Conservation (phyloP, 2,113 vertebrate species). For the Pelusios castaneus region DNA sequence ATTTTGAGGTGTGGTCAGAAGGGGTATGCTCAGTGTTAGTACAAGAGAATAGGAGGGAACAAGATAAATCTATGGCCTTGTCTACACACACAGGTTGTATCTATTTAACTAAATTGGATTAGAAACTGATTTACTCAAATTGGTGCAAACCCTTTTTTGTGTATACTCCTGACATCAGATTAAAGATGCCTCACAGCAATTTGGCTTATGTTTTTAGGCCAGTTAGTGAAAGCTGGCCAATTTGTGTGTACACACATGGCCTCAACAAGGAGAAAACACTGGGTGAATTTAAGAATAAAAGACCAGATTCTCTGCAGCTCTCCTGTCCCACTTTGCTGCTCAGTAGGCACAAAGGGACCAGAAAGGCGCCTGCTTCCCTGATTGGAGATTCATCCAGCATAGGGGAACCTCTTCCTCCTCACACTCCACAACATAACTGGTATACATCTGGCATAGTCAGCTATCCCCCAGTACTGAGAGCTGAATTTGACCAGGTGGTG, state of each 20-base stretch:
- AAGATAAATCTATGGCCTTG: neutral
- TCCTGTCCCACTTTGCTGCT: neutral
- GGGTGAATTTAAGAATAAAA: neutral
- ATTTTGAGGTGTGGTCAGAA: neutral
- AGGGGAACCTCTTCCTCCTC: neutral
- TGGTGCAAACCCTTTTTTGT: neutral
- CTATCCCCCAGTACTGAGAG: neutral
- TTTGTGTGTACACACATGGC: neutral
- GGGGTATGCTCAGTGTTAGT: neutral
- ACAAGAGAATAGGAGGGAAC: neutral
- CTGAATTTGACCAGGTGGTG: too few species aligned
- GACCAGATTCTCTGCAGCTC: neutral
- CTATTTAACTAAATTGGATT: neutral
- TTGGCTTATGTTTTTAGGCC: neutral
- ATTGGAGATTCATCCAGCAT: neutral
- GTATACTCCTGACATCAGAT: neutral
- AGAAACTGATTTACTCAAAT: neutral
- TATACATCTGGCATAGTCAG: accelerated
- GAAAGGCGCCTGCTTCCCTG: accelerated
- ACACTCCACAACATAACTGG: neutral
- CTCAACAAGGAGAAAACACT: neutral
- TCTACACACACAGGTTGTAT: neutral
- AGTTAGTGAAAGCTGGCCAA: neutral
- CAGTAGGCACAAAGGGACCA: neutral
- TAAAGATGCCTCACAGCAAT: neutral